Percentiles rank a stretch among this genome's conserved stretches.
Conservation (phyloP, 1,140 invertebrate species). For the Listronotus bonariensis region DNA sequence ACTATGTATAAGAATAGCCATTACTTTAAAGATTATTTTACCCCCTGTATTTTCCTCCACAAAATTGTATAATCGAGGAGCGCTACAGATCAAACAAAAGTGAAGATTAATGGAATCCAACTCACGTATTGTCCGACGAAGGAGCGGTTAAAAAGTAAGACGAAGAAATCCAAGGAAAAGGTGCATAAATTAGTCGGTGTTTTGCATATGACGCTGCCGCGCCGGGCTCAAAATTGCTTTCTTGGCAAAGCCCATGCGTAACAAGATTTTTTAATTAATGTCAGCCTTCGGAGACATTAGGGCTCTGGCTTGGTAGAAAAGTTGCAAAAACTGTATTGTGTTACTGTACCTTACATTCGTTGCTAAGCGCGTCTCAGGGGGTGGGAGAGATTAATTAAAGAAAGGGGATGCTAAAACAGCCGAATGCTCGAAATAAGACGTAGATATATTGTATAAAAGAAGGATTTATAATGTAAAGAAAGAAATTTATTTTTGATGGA, state of each 20-base stretch:
- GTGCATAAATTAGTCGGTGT: conserved; percentile 38
- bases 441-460: conserved; percentile 54
- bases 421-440: conserved; percentile 53
- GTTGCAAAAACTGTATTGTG: conserved; percentile 53
- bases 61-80: no score
- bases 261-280: conserved; percentile 54
- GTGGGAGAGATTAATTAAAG: conserved; percentile 52
- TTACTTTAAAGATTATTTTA: no score
- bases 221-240: conserved; percentile 42
- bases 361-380: conserved; percentile 48
- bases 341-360: conserved; percentile 53
- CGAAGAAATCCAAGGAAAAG: conserved; percentile 8
- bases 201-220: conserved; percentile 36
- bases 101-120: neutral
- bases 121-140: neutral
- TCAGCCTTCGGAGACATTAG: conserved; percentile 51
- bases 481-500: conserved; percentile 52
- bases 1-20: no score
- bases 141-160: conserved; percentile 10
- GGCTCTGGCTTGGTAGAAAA: conserved; percentile 40
- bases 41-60: no score
- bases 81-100: no score
- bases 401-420: conserved; percentile 53
- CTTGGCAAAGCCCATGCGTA: conserved; percentile 45
- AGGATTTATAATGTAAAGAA: conserved; percentile 53